These are phyloP conservation scores for Sciaenops ocellatus DNA, from an alignment of 2,797 vertebrate genomes.

Conservation along the genomic window DNA sequence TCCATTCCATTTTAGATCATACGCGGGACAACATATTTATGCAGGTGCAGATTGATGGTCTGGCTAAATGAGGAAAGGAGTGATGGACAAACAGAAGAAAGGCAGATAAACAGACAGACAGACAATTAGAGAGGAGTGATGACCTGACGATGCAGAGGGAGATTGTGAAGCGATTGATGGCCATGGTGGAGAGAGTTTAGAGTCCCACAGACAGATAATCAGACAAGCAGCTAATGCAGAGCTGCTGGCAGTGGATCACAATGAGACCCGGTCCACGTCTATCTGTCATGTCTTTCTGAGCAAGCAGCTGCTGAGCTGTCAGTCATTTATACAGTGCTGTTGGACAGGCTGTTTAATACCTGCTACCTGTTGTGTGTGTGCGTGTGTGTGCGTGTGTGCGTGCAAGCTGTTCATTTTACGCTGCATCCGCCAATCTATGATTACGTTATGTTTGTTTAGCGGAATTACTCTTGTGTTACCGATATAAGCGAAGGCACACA, in stretches of 20 bases:
- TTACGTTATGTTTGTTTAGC: conserved; percentile 57
- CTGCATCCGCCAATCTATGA: conserved; percentile 16
- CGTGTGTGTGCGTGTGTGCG: conserved; percentile 3
- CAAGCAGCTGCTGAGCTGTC: conserved; percentile 64
- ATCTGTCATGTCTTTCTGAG: conserved; percentile 56
- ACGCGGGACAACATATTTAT: not conserved
- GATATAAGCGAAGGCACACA: conserved; percentile 17
- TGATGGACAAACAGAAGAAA: conserved; percentile 34
- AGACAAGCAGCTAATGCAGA: conserved; percentile 66
- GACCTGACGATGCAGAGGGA: conserved; percentile 43
- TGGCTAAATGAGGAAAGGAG: conserved; percentile 9
- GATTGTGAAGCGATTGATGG: conserved; percentile 62
- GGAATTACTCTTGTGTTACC: conserved; percentile 43
- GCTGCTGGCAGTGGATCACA: conserved; percentile 53
- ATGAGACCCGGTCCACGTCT: conserved; percentile 33
- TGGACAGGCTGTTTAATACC: conserved; percentile 40
- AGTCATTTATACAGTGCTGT: conserved; percentile 43
- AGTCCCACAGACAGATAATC: conserved; percentile 57
- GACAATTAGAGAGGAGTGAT: conserved; percentile 59
- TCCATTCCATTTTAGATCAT: not conserved
- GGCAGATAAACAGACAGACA: conserved; percentile 41
- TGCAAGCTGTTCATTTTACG: conserved; percentile 24
- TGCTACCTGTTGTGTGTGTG: conserved; percentile 29
- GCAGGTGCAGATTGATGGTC: conserved; percentile 17
- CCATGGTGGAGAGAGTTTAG: conserved; percentile 44